Percentiles rank a stretch among this genome's conserved stretches.
These are phyloP conservation scores for Drosophila recens DNA, from an alignment of 2,888 invertebrate species.

Conservation along the genomic window DNA sequence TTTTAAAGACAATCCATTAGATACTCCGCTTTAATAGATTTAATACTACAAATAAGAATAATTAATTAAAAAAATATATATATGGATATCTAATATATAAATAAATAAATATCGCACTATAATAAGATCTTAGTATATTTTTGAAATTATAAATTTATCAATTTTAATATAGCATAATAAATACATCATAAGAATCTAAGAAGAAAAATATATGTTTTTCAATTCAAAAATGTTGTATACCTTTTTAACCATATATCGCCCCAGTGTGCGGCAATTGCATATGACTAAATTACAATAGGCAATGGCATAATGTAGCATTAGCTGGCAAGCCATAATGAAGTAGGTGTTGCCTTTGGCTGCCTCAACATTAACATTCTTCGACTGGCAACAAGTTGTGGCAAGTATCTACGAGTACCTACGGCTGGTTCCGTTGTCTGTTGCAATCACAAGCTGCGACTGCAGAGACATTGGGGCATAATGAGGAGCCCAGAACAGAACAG, in stretches of 20 bases:
- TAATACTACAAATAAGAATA: too few relatives aligned
- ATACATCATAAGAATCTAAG: too few relatives aligned
- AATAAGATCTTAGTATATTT: too few relatives aligned
- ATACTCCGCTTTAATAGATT: too few relatives aligned
- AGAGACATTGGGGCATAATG: conserved; percentile 64
- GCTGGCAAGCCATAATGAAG: conserved; percentile 64
- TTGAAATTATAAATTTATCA: too few relatives aligned
- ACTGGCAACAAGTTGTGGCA: conserved; percentile 18
- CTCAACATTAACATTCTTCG: conserved; percentile 54
- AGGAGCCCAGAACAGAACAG: conserved; percentile 39
- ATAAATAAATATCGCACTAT: too few relatives aligned
- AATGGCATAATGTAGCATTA: conserved; percentile 53
- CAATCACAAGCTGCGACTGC: conserved; percentile 58
- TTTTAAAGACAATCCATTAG: too few relatives aligned
- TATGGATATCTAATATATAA: too few relatives aligned
- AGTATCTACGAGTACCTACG: not conserved
- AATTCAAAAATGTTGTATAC: too few relatives aligned
- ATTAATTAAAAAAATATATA: too few relatives aligned
- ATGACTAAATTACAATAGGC: conserved; percentile 44
- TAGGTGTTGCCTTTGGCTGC: conserved; percentile 68
- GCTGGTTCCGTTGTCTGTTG: conserved; percentile 38
- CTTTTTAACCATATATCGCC: not conserved
- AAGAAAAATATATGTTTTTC: too few relatives aligned
- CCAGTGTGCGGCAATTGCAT: conserved; percentile 49
- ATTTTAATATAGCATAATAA: too few relatives aligned